Conservation (phyloP, 2,113 vertebrate species). For the Cryptomyrus ogoouensis region DNA sequence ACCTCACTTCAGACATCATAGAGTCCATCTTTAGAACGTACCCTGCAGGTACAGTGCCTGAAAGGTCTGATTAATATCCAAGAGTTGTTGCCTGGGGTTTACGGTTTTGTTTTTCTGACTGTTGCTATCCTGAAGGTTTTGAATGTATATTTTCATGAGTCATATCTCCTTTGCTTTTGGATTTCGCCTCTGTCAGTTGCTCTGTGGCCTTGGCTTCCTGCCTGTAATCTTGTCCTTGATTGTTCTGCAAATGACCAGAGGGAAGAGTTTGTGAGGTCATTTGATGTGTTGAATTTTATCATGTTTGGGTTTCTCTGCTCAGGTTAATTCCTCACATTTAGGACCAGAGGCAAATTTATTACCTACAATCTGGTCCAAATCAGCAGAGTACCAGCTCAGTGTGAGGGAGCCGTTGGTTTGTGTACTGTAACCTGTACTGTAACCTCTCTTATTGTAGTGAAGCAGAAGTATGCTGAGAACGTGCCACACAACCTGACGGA, state of each 20-base stretch:
- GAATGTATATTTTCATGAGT: neutral
- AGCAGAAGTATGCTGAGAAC: slow-evolving; percentile 95
- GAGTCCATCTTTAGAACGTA: slow-evolving; percentile 98
- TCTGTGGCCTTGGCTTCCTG: neutral
- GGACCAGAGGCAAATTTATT: neutral
- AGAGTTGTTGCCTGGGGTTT: neutral
- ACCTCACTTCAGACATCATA: slow-evolving; percentile 94
- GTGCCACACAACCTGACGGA: slow-evolving; percentile 95
- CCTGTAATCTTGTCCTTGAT: neutral
- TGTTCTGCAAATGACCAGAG: neutral
- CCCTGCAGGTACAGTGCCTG: slow-evolving; percentile 75
- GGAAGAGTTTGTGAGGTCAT: neutral
- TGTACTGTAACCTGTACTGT: neutral
- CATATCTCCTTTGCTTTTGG: neutral
- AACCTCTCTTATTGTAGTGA: slow-evolving; percentile 68
- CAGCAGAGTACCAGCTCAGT: neutral
- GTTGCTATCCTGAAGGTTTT: neutral
- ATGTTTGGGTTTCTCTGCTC: neutral
- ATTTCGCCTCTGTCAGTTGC: neutral
- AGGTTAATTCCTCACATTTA: neutral
- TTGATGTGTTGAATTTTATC: neutral
- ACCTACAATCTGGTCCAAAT: neutral
- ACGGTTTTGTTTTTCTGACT: neutral
- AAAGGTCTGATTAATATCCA: neutral
- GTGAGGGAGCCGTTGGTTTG: neutral